These are phyloP conservation scores for Triplophysa yarkandensis DNA, from an alignment of 2,797 vertebrate genomes.

Conservation along the genomic window DNA sequence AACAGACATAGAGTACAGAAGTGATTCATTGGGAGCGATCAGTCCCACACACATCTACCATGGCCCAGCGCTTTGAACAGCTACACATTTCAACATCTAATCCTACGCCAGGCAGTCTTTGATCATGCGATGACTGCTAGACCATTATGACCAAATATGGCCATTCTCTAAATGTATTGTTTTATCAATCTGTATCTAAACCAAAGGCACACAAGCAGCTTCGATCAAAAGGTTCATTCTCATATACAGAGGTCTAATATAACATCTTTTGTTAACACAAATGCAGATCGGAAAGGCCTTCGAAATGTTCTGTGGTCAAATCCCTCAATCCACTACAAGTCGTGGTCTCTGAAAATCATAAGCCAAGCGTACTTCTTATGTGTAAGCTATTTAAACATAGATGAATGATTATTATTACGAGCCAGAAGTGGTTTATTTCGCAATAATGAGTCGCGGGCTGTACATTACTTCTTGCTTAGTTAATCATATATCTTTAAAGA, in stretches of 20 bases:
- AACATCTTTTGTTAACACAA: no score
- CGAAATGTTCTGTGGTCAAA: neutral
- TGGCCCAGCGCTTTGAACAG: constrained; percentile 45
- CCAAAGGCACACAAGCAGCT: neutral
- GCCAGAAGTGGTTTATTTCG: neutral
- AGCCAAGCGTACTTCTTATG: neutral
- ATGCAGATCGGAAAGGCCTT: neutral
- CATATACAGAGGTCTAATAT: neutral
- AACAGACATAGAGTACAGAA: constrained; percentile 34
- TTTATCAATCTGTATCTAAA: constrained; percentile 5
- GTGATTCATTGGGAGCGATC: constrained; percentile 53
- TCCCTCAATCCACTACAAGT: neutral
- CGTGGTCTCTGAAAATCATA: neutral
- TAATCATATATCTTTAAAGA: neutral
- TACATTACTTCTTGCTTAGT: neutral
- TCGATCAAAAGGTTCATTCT: neutral
- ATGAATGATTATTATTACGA: neutral
- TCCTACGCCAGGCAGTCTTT: constrained; percentile 50
- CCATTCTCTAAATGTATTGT: constrained; percentile 28
- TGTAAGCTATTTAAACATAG: neutral
- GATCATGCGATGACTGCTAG: constrained; percentile 43
- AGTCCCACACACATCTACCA: constrained; percentile 50
- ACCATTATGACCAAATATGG: constrained; percentile 51
- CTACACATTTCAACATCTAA: constrained; percentile 44
- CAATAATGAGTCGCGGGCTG: neutral